Conservation (phyloP, 2,113 vertebrate species). For the Caranx melampygus region DNA sequence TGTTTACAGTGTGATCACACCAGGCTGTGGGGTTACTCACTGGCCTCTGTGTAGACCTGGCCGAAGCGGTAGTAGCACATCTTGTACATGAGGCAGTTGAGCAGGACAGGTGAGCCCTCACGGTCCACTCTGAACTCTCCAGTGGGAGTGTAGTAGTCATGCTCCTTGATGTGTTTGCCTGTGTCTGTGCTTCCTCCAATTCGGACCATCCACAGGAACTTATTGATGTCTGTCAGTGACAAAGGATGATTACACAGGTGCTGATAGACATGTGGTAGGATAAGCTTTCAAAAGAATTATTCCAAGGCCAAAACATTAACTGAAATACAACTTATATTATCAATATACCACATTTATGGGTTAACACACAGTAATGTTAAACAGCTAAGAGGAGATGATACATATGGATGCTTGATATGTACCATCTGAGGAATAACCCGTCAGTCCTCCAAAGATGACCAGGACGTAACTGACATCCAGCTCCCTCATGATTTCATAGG, state of each 20-base stretch:
- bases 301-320: too few relatives aligned
- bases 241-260: neutral
- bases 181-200: constrained; percentile 99
- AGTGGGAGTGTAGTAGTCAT: constrained; percentile 97
- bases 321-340: too few relatives aligned
- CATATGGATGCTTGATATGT: constrained; percentile 19
- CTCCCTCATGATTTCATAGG: constrained; percentile 99
- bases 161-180: constrained; percentile 96
- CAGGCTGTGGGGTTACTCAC: constrained; percentile 82
- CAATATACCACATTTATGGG: too few relatives aligned
- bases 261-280: neutral
- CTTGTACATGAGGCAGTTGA: constrained; percentile 99
- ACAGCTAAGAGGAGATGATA: too few relatives aligned
- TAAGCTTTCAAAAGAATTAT: too few relatives aligned
- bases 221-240: constrained; percentile 91
- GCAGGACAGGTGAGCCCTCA: constrained; percentile 95
- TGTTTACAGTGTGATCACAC: neutral
- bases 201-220: constrained; percentile 99
- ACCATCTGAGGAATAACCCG: constrained; percentile 98
- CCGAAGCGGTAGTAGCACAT: constrained; percentile 99
- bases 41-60: constrained; percentile 99
- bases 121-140: constrained; percentile 98
- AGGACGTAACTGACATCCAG: constrained; percentile 97
- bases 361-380: too few relatives aligned
- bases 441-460: constrained; percentile 98